These are phyloP conservation scores for Prenolepis imparis DNA, from an alignment of 2,888 invertebrate genomes.

Conservation along the genomic window DNA sequence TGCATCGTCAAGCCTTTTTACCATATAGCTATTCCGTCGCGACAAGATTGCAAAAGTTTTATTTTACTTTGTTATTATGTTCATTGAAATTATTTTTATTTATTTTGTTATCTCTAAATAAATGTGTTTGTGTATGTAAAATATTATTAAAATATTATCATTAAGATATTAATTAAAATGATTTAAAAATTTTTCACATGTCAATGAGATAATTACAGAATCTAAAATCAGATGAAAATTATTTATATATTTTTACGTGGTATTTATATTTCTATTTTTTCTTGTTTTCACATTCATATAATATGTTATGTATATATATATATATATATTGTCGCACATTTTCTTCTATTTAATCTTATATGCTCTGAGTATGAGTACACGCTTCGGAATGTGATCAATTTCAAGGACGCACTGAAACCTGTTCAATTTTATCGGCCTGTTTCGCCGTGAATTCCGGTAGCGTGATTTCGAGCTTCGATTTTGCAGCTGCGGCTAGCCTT, in stretches of 20 bases:
- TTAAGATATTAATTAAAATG: too few relatives aligned
- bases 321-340: not conserved
- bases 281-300: not conserved
- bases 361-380: not conserved
- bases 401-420: conserved; percentile 29
- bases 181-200: too few relatives aligned
- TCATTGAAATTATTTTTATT: not conserved
- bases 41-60: not conserved
- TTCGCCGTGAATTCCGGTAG: conserved; percentile 38
- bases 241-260: too few relatives aligned
- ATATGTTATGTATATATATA: not conserved
- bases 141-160: too few relatives aligned
- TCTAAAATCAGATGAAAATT: too few relatives aligned
- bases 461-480: conserved; percentile 31
- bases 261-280: too few relatives aligned
- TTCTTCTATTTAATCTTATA: not conserved
- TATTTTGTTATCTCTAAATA: too few relatives aligned
- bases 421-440: conserved; percentile 28
- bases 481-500: conserved; percentile 19
- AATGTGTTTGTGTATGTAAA: too few relatives aligned
- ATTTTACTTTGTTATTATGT: not conserved
- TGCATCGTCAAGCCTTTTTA: not conserved
- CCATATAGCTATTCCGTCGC: not conserved
- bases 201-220: too few relatives aligned
- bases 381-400: conserved; percentile 33